Evolutionary conservation across 1,140 invertebrate species (phyloP).

Genomic region (Pseudomyrmex sp.): DNA sequence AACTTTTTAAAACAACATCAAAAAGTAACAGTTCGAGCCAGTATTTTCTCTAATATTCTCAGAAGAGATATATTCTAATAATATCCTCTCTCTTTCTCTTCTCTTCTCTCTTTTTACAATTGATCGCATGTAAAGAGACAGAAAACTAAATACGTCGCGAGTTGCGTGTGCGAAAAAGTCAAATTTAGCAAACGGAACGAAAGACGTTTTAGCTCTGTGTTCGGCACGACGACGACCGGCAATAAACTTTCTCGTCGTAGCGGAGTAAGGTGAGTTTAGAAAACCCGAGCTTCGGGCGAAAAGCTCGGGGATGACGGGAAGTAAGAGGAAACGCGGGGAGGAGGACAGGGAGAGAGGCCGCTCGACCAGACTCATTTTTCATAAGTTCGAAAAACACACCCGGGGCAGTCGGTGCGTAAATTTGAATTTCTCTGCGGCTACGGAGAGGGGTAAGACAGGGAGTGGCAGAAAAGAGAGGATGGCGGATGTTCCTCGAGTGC

Average conservation of each 20-base stretch:
- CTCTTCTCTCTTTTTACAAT: not conserved
- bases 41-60: too few relatives aligned
- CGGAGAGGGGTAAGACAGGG: conserved; percentile 5
- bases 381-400: conserved; percentile 83
- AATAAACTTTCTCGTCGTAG: conserved; percentile 26
- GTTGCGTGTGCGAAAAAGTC: conserved; percentile 26
- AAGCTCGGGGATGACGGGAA: conserved; percentile 36
- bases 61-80: too few relatives aligned
- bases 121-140: not conserved
- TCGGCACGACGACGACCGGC: conserved; percentile 40
- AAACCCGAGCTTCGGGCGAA: conserved; percentile 48
- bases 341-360: conserved; percentile 24
- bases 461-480: conserved; percentile 12
- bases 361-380: conserved; percentile 82
- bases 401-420: conserved; percentile 79
- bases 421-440: conserved; percentile 82
- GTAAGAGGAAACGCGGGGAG: conserved; percentile 10
- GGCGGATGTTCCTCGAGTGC: conserved; percentile 59
- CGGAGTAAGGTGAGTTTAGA: not conserved
- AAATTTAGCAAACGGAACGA: conserved; percentile 10
- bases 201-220: conserved; percentile 38
- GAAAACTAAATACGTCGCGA: conserved; percentile 41
- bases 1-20: not conserved
- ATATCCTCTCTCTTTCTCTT: not conserved
- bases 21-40: too few relatives aligned